Conservation (phyloP, 2,888 invertebrate genomes). For the Toxonevra muliebris region DNA sequence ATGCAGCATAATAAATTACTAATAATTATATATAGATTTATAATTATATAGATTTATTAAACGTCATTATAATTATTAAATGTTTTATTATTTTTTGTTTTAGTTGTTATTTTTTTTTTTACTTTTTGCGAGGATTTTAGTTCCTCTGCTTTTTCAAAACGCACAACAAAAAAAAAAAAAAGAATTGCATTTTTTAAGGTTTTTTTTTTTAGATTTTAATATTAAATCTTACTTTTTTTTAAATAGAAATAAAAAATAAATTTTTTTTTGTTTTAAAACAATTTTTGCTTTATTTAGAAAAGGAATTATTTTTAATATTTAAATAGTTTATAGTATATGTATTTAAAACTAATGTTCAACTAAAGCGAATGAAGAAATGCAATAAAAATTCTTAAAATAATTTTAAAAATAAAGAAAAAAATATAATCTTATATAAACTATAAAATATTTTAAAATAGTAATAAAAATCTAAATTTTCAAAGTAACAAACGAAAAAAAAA, state of each 20-base stretch:
- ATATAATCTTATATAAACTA: not conserved
- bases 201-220: too few relatives aligned
- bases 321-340: not conserved
- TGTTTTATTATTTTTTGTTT: not conserved
- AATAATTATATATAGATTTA: not conserved
- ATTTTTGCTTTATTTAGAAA: not conserved
- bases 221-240: too few relatives aligned
- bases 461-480: slow-evolving; percentile 16
- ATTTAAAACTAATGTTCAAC: slow-evolving; percentile 47
- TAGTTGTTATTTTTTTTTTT: not conserved
- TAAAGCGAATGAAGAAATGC: slow-evolving; percentile 60
- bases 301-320: not conserved
- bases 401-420: slow-evolving; percentile 5
- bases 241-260: slow-evolving; percentile 1
- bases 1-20: not conserved
- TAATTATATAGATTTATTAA: too few relatives aligned
- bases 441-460: not conserved
- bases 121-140: not conserved
- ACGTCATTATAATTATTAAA: too few relatives aligned
- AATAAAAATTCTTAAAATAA: slow-evolving; percentile 42
- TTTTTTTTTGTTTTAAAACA: slow-evolving; percentile 2
- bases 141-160: not conserved
- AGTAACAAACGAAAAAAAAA: slow-evolving; percentile 18
- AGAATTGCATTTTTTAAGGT: too few relatives aligned
- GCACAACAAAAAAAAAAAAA: too few relatives aligned